Conservation (phyloP, 1,140 invertebrate species). For the Anastrepha ludens region DNA sequence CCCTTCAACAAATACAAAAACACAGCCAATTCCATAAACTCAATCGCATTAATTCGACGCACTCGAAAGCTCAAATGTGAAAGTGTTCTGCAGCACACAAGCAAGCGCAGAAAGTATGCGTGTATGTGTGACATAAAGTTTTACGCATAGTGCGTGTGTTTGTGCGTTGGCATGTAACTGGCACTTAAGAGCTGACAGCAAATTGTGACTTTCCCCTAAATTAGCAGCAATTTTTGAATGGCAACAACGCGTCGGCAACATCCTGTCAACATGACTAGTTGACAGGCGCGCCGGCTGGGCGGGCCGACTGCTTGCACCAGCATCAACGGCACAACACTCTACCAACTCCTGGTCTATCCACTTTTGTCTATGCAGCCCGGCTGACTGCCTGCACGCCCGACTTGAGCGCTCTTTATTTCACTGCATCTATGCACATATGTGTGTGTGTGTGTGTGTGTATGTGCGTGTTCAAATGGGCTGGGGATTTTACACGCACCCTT, state of each 20-base stretch:
- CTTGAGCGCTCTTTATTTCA: slow-evolving; percentile 13
- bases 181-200: slow-evolving; percentile 44
- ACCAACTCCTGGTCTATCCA: too few relatives aligned
- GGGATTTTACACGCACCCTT: neutral
- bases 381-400: neutral
- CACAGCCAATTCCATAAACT: slow-evolving; percentile 31
- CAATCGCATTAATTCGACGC: slow-evolving; percentile 18
- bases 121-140: neutral
- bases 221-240: slow-evolving; percentile 69
- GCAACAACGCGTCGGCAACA: slow-evolving; percentile 65
- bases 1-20: neutral
- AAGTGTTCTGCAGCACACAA: neutral
- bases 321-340: neutral
- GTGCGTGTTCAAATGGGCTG: neutral
- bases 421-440: neutral
- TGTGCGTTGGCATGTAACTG: neutral
- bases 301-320: neutral
- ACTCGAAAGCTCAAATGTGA: slow-evolving; percentile 19
- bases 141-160: neutral
- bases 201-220: slow-evolving; percentile 61
- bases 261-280: slow-evolving; percentile 52
- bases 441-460: neutral
- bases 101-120: neutral
- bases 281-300: neutral
- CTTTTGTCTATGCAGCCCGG: neutral